phyloP scores from a whole-genome alignment of 2,797 vertebrate genomes.

The Scomberomorus guttatus region DNA sequence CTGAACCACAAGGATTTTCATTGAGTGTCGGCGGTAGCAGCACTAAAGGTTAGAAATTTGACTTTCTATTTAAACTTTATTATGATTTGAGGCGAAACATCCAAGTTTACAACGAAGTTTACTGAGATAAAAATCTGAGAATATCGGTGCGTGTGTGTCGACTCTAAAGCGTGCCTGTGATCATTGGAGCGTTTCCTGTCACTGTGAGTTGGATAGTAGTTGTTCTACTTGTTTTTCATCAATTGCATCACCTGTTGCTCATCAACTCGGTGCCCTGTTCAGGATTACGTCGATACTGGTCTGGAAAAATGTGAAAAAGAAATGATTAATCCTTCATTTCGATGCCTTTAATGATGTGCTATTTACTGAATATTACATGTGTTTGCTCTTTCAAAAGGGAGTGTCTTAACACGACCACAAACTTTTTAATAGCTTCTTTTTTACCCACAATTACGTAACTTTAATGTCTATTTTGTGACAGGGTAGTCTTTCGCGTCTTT shows the following conservation, averaged over 20 bases:
- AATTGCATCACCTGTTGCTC: conserved; percentile 30
- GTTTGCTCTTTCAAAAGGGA: not conserved
- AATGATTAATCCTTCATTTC: not conserved
- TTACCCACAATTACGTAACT: too few relatives aligned
- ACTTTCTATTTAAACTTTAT: not conserved
- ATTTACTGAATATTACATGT: not conserved
- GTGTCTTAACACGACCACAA: not conserved
- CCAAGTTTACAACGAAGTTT: too few relatives aligned
- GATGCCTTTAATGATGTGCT: too few relatives aligned
- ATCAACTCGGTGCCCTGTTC: not conserved
- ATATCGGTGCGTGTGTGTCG: not conserved
- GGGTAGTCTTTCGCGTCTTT: not conserved
- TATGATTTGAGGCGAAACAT: not conserved
- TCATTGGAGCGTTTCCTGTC: not conserved
- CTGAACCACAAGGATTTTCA: not conserved
- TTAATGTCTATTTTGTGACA: too few relatives aligned
- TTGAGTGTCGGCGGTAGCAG: not conserved
- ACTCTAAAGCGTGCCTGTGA: not conserved
- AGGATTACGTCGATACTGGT: not conserved
- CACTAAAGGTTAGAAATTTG: conserved; percentile 25
- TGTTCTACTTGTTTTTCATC: conserved; percentile 29
- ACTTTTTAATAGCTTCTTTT: too few relatives aligned
- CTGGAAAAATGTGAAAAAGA: not conserved
- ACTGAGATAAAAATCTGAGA: not conserved
- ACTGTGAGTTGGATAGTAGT: not conserved